These are phyloP conservation scores for Dicyrtomina minuta DNA, from an alignment of 2,888 invertebrate species.

Conservation along the genomic window DNA sequence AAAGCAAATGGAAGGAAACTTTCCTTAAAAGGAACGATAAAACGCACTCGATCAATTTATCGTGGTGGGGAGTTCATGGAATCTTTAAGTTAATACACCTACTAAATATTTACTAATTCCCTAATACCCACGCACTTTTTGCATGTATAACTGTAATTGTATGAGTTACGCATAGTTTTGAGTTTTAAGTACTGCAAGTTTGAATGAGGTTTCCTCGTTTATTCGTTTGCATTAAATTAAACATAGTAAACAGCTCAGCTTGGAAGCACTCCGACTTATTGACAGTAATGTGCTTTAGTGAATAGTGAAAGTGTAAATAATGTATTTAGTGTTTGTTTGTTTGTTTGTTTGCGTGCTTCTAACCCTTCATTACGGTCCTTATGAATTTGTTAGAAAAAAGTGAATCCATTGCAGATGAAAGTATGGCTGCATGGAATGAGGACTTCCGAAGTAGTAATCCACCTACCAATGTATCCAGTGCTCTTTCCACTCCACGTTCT, in stretches of 20 bases:
- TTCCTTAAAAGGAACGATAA: constrained; percentile 89
- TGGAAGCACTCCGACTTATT: not conserved
- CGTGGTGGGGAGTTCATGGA: constrained; percentile 44
- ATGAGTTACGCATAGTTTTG: too few species aligned
- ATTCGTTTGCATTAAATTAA: not conserved
- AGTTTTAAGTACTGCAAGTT: too few species aligned
- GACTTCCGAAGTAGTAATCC: constrained; percentile 22
- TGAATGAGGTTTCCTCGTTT: too few species aligned
- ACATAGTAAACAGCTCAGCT: not conserved
- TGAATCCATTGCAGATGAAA: constrained; percentile 29
- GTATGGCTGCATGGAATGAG: constrained; percentile 22
- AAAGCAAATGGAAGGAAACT: constrained; percentile 60
- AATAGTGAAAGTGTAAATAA: too few species aligned
- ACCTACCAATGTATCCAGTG: constrained; percentile 25
- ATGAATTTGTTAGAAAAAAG: constrained; percentile 18
- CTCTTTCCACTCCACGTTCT: constrained; percentile 24
- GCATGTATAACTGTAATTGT: not conserved
- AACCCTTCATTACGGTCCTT: too few species aligned
- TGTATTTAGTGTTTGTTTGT: too few species aligned
- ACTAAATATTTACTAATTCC: constrained; percentile 4
- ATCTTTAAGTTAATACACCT: constrained; percentile 30
- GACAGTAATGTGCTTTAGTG: too few species aligned
- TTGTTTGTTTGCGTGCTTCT: too few species aligned
- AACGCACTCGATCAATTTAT: constrained; percentile 83
- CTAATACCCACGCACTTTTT: not conserved